Conservation (phyloP, 92 coral and sea anemone species). For the Epizoanthus rinbou region DNA sequence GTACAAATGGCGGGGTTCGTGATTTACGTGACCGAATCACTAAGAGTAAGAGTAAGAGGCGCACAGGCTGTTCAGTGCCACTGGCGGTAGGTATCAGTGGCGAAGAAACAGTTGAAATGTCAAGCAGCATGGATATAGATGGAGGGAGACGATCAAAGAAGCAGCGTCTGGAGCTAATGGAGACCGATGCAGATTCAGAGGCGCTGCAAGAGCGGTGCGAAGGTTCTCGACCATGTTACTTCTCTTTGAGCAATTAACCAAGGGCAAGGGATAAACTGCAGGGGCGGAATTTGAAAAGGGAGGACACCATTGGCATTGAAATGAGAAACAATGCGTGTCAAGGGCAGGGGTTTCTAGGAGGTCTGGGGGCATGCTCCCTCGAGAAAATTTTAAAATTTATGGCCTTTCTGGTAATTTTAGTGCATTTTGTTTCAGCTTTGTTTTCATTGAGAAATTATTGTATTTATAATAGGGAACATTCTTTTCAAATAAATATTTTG, state of each 20-base stretch:
- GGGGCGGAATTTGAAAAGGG: too few species aligned
- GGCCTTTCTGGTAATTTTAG: too few species aligned
- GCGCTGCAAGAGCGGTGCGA: background rate
- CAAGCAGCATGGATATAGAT: background rate
- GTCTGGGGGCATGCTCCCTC: too few species aligned
- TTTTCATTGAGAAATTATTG: too few species aligned
- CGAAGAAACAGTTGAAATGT: background rate
- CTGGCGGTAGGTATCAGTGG: too few species aligned
- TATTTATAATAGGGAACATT: too few species aligned
- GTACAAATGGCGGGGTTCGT: background rate
- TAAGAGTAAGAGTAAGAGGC: constrained; percentile 1
- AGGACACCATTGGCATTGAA: background rate
- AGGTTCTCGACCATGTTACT: background rate
- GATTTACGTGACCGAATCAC: constrained; percentile 23
- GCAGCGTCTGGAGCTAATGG: constrained; percentile 33
- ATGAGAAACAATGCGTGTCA: background rate
- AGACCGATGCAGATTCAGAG: constrained; percentile 4
- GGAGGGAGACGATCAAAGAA: constrained; percentile 8
- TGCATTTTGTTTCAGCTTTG: too few species aligned
- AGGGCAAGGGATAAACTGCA: too few species aligned
- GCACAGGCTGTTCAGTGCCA: background rate
- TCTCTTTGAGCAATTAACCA: too few species aligned
- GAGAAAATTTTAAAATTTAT: too few species aligned
- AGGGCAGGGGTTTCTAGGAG: background rate
- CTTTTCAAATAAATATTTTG: too few species aligned